These are phyloP conservation scores for Drosophila barbarae DNA, from an alignment of 2,888 invertebrate genomes.

Conservation along the genomic window DNA sequence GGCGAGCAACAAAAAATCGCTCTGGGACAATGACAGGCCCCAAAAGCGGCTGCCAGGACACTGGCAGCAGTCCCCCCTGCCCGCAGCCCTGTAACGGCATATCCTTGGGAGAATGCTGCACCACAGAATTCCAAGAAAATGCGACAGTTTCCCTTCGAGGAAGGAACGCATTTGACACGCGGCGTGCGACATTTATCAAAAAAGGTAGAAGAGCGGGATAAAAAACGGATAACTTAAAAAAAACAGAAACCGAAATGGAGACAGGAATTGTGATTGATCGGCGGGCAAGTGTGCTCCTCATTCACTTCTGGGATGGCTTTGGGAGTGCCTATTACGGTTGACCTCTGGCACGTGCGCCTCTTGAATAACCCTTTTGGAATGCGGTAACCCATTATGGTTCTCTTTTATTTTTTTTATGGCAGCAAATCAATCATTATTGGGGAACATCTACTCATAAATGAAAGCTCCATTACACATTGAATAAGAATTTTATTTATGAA, in stretches of 20 bases:
- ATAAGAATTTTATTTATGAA: not conserved
- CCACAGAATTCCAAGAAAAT: slow-evolving; percentile 63
- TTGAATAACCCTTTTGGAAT: slow-evolving; percentile 53
- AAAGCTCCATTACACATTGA: slow-evolving; percentile 25
- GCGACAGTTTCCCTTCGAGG: slow-evolving; percentile 55
- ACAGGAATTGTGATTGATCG: slow-evolving; percentile 67
- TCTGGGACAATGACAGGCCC: slow-evolving; percentile 65
- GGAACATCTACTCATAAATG: slow-evolving; percentile 45
- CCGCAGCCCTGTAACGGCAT: slow-evolving; percentile 49
- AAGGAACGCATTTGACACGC: slow-evolving; percentile 59
- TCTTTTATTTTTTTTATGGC: slow-evolving; percentile 48
- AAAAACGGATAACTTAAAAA: slow-evolving; percentile 23
- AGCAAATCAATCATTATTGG: slow-evolving; percentile 57
- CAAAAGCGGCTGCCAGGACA: slow-evolving; percentile 62
- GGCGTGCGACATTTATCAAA: slow-evolving; percentile 73
- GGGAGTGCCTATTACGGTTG: slow-evolving; percentile 24
- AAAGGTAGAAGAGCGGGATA: slow-evolving; percentile 19
- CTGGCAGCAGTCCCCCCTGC: slow-evolving; percentile 23
- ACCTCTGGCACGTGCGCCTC: slow-evolving; percentile 40
- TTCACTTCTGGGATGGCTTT: slow-evolving; percentile 8
- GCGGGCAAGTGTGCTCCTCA: slow-evolving; percentile 45
- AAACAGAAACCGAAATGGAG: slow-evolving; percentile 36
- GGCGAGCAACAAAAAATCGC: slow-evolving; percentile 66
- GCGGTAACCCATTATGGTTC: slow-evolving; percentile 14
- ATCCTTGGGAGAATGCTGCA: slow-evolving; percentile 64